Percentiles rank a stretch among this genome's conserved stretches.
These are phyloP conservation scores for Kryptopterus vitreolus DNA, from an alignment of 2,797 vertebrate species.

Conservation along the genomic window DNA sequence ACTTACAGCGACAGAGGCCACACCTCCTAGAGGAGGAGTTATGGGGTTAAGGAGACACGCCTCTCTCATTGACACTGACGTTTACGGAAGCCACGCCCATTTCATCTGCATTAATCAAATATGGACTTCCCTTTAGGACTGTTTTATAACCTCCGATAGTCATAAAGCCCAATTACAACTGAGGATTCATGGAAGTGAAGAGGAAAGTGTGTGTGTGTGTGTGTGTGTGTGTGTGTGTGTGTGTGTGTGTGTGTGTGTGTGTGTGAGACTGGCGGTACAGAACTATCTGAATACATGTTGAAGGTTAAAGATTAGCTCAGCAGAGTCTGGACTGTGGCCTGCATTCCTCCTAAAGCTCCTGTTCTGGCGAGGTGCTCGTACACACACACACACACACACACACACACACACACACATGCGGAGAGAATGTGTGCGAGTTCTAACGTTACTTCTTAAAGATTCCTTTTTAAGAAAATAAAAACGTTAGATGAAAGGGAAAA, in stretches of 20 bases:
- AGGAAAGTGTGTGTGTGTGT: background rate
- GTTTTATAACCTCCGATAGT: background rate
- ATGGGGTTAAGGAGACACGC: background rate
- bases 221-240: background rate
- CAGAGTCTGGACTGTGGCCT: constrained; percentile 31
- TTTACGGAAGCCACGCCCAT: background rate
- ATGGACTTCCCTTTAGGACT: background rate
- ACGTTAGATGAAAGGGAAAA: too few relatives aligned
- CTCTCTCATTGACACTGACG: background rate
- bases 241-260: background rate
- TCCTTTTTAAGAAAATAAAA: too few relatives aligned
- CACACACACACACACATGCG: background rate
- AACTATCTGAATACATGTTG: background rate
- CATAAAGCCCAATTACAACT: background rate
- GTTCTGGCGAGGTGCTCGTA: constrained; percentile 54
- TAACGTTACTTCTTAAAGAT: too few relatives aligned
- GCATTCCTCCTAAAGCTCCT: constrained; percentile 59
- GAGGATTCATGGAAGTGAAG: background rate
- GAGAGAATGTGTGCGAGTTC: background rate
- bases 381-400: constrained; percentile 4
- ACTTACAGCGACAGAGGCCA: background rate
- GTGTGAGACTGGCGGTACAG: background rate
- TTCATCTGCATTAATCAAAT: background rate
- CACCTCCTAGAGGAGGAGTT: too few relatives aligned
- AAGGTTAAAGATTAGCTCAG: constrained; percentile 59